Conservation (phyloP, 2,113 vertebrate species). For the Nymphicus hollandicus region DNA sequence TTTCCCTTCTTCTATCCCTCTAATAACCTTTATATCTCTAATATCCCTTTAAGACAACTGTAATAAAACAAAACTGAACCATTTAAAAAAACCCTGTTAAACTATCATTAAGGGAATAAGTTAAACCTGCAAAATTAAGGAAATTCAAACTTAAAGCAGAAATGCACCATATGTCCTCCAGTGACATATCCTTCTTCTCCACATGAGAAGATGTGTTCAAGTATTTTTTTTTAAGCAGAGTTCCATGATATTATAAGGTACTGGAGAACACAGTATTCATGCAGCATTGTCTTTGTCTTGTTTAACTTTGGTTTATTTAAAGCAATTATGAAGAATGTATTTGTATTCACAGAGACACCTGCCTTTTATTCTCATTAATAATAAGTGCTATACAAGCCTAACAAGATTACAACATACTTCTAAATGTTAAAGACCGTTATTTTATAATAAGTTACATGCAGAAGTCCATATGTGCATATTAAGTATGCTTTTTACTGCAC, state of each 20-base stretch:
- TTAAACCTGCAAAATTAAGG: slow-evolving; percentile 66
- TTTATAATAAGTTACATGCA: not conserved
- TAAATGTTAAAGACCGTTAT: slow-evolving; percentile 1
- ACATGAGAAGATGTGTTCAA: slow-evolving; percentile 44
- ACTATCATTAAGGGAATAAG: slow-evolving; percentile 67
- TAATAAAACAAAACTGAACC: slow-evolving; percentile 62
- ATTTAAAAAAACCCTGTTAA: slow-evolving; percentile 57
- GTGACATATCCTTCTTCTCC: not conserved
- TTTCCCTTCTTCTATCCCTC: slow-evolving; percentile 32
- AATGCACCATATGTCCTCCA: slow-evolving; percentile 71
- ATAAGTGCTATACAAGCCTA: not conserved
- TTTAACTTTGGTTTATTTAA: not conserved
- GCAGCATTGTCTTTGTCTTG: not conserved
- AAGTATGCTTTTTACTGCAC: not conserved
- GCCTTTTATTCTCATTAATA: slow-evolving; percentile 15
- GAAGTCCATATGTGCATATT: not conserved
- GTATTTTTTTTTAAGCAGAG: slow-evolving; percentile 39
- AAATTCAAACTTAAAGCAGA: slow-evolving; percentile 71
- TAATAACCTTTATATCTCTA: slow-evolving; percentile 43
- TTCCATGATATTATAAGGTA: not conserved
- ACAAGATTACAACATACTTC: not conserved
- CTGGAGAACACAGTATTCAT: not conserved
- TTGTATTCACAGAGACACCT: not conserved
- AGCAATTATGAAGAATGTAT: not conserved
- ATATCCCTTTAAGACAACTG: slow-evolving; percentile 49